A percentile compares a stretch with the other conserved stretches of the same genome.
phyloP scores from a whole-genome alignment of 2,888 invertebrate species.

The Dinocampus coccinellae region DNA sequence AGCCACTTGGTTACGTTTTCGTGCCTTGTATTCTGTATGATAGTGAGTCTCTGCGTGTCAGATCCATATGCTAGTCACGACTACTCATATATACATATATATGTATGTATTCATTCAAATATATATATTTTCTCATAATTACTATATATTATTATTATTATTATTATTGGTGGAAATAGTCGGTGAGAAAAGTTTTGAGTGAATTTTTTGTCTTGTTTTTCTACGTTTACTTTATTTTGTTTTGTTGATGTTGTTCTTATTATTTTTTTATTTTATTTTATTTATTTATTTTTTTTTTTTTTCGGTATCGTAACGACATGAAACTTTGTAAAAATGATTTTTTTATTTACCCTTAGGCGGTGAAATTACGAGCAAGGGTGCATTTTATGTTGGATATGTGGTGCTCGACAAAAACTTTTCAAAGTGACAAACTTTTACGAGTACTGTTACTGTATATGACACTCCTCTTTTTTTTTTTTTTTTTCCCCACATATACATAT shows the following conservation, averaged over 20 bases:
- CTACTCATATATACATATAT: too few relatives aligned
- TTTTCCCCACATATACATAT: not conserved
- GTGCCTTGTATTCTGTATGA: conserved; percentile 4
- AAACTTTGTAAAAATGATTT: conserved; percentile 1
- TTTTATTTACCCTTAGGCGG: conserved; percentile 17
- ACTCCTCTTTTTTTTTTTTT: not conserved
- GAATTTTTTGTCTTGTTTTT: not conserved
- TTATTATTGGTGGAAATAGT: not conserved
- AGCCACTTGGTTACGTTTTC: conserved; percentile 41
- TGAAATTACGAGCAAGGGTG: conserved; percentile 24
- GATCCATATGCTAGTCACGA: too few relatives aligned
- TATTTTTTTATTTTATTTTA: not conserved
- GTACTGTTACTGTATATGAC: not conserved
- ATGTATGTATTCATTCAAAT: too few relatives aligned
- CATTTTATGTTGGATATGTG: conserved; percentile 35
- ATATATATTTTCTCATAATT: too few relatives aligned
- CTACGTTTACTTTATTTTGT: not conserved
- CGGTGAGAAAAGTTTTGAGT: not conserved
- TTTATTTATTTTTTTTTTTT: not conserved
- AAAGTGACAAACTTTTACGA: conserved; percentile 27
- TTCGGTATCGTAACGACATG: not conserved
- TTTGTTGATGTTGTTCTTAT: not conserved
- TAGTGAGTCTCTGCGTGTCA: too few relatives aligned
- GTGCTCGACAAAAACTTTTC: conserved; percentile 30
- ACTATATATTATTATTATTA: not conserved